Percentiles rank a stretch among this genome's conserved stretches.
Evolutionary conservation across 2,113 vertebrate species (phyloP).

Genomic region (Panurus biarmicus): DNA sequence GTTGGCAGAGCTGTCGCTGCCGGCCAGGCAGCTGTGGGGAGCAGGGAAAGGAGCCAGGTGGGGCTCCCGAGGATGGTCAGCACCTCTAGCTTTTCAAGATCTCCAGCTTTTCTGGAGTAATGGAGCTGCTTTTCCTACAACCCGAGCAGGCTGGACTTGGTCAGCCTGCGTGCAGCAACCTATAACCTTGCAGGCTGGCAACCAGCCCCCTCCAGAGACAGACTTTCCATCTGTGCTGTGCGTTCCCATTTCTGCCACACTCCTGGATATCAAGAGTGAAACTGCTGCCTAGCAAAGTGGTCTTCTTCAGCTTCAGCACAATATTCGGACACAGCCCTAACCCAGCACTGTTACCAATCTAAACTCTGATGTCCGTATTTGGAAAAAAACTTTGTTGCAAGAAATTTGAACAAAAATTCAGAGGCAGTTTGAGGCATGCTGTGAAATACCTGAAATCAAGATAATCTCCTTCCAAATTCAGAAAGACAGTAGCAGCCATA

Average conservation of each 20-base stretch:
- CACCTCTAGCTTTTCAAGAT: background rate
- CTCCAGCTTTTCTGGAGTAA: background rate
- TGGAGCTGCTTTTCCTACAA: background rate
- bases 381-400: background rate
- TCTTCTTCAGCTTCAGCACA: background rate
- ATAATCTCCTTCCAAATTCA: background rate
- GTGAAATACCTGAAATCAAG: background rate
- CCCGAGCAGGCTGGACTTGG: accelerated
- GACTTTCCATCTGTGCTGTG: accelerated
- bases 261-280: background rate
- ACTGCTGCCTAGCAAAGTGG: accelerated
- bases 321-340: background rate
- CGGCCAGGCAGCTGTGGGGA: background rate
- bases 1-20: background rate
- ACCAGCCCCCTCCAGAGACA: background rate
- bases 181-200: background rate
- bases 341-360: background rate
- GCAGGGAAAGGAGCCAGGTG: background rate
- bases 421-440: background rate
- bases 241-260: background rate
- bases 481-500: background rate
- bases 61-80: background rate
- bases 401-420: background rate
- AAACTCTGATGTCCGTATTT: background rate
- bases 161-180: background rate